A percentile compares a stretch with the other conserved stretches of the same genome.
Conservation (phyloP, 2,888 invertebrate genomes). For the Dichetophora obliterata region DNA sequence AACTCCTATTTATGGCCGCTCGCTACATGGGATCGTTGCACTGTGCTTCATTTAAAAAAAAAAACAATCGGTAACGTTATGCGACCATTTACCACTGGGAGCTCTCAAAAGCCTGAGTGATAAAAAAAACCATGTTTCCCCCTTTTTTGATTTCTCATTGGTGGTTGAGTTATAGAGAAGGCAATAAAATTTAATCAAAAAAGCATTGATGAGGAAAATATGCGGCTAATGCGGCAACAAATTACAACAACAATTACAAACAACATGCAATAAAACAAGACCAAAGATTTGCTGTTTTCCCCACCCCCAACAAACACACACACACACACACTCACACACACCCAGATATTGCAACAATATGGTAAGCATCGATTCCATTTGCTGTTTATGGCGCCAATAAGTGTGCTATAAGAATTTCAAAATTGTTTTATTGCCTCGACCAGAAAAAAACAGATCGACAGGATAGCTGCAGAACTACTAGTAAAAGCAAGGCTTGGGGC, state of each 20-base stretch:
- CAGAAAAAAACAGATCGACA: constrained; percentile 34
- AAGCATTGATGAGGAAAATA: constrained; percentile 49
- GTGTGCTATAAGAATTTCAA: constrained; percentile 50
- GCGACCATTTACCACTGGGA: too few species aligned
- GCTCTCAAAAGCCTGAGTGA: too few species aligned
- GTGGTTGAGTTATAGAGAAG: not conserved
- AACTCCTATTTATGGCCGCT: too few species aligned
- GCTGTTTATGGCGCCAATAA: constrained; percentile 32
- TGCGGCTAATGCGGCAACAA: constrained; percentile 47
- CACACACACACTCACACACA: not conserved
- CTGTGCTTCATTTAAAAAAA: too few species aligned
- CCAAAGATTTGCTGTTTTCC: not conserved
- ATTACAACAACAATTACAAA: constrained; percentile 21
- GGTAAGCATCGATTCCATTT: constrained; percentile 32
- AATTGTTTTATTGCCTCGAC: constrained; percentile 50
- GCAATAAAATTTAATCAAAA: constrained; percentile 47
- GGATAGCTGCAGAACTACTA: not conserved
- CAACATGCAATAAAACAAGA: not conserved
- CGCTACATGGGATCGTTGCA: too few species aligned
- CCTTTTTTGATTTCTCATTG: not conserved
- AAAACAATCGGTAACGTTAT: too few species aligned
- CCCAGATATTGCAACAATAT: not conserved
- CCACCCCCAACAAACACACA: not conserved
- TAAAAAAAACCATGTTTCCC: too few species aligned
- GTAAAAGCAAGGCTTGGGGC: not conserved